Conservation (phyloP, 2,797 vertebrate species). For the Poeciliopsis presidionis region DNA sequence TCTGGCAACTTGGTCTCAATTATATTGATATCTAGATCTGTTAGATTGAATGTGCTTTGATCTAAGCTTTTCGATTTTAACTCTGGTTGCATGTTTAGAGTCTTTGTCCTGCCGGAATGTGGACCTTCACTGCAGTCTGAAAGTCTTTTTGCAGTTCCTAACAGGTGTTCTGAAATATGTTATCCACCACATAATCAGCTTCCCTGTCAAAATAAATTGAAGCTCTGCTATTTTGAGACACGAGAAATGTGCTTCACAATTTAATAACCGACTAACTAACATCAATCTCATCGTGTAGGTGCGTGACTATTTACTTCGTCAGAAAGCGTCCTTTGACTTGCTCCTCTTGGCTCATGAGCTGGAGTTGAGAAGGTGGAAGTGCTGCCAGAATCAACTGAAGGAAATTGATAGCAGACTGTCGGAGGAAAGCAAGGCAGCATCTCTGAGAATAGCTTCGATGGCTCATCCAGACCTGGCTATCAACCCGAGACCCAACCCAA, state of each 20-base stretch:
- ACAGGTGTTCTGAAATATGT: not conserved
- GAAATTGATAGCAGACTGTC: slow-evolving; percentile 77
- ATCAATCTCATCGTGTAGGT: slow-evolving; percentile 63
- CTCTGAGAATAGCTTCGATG: slow-evolving; percentile 74
- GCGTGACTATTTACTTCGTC: slow-evolving; percentile 85
- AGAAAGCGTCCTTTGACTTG: slow-evolving; percentile 91
- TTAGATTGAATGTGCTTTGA: not conserved
- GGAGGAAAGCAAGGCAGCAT: slow-evolving; percentile 59
- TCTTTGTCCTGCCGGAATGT: not conserved
- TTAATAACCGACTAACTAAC: not conserved
- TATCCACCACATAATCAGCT: too few relatives aligned
- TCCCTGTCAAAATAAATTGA: too few relatives aligned
- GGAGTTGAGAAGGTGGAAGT: slow-evolving; percentile 83
- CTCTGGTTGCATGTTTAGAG: not conserved
- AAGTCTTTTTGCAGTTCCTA: not conserved
- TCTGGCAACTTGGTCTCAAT: not conserved
- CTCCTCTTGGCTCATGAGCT: slow-evolving; percentile 85
- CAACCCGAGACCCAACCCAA: slow-evolving; percentile 68
- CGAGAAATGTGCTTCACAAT: not conserved
- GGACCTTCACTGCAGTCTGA: not conserved
- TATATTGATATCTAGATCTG: not conserved
- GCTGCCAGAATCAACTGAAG: slow-evolving; percentile 74
- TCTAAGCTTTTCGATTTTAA: not conserved
- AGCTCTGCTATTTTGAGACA: not conserved
- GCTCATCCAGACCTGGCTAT: slow-evolving; percentile 75